phyloP scores from a whole-genome alignment of 2,797 vertebrate genomes.

The Ispidina picta region DNA sequence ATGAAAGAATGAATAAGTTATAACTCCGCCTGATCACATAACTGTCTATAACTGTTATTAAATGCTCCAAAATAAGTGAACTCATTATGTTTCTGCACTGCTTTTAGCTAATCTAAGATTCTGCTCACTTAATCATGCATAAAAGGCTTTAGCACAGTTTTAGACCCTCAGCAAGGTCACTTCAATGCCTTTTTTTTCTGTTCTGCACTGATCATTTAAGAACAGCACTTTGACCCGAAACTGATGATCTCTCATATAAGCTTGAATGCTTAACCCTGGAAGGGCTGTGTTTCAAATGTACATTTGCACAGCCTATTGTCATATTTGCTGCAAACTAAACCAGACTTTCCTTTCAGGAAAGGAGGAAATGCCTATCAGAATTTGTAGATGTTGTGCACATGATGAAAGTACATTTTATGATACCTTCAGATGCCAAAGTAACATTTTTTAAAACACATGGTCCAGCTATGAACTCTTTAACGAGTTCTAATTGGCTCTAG shows the following conservation, averaged over 20 bases:
- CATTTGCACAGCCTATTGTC: slow-evolving; percentile 72
- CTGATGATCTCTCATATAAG: slow-evolving; percentile 78
- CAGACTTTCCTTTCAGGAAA: slow-evolving; percentile 53
- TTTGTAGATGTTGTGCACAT: slow-evolving; percentile 28
- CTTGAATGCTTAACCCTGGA: slow-evolving; percentile 73
- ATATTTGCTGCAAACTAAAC: slow-evolving; percentile 76
- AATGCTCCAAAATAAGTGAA: slow-evolving; percentile 85
- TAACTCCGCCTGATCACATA: slow-evolving; percentile 87
- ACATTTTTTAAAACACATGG: slow-evolving; percentile 43
- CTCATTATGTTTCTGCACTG: slow-evolving; percentile 86
- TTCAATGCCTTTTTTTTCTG: slow-evolving; percentile 75
- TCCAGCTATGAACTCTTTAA: slow-evolving; percentile 24
- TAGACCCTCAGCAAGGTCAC: slow-evolving; percentile 84
- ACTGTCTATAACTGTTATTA: slow-evolving; percentile 89
- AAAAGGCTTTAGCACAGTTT: slow-evolving; percentile 80
- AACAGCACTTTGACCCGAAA: slow-evolving; percentile 81
- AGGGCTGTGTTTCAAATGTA: slow-evolving; percentile 71
- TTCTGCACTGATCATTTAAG: slow-evolving; percentile 81
- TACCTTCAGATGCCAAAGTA: slow-evolving; percentile 33
- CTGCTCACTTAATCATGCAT: slow-evolving; percentile 84
- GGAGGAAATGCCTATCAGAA: slow-evolving; percentile 69
- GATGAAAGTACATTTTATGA: slow-evolving; percentile 56
- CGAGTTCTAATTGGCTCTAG: slow-evolving; percentile 43
- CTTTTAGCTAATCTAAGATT: slow-evolving; percentile 87
- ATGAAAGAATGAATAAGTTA: slow-evolving; percentile 88